Base-by-base conservation (phyloP, 1,140 invertebrate genomes). In the Drosophila setifemur region DNA sequence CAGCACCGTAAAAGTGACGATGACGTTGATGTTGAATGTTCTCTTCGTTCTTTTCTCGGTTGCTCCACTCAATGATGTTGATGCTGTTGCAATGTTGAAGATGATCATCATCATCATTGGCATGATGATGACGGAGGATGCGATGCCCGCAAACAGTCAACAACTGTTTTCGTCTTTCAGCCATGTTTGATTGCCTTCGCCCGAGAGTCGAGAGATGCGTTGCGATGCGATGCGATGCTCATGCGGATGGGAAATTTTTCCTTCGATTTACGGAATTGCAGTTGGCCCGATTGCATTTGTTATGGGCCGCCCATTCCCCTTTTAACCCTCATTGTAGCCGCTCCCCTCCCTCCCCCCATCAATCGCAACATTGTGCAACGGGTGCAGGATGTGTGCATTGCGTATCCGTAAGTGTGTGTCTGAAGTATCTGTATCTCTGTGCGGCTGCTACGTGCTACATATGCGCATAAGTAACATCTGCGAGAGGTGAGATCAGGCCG, bases 201-300 rank as follows among this genome's bases (percentile, higher is more conserved):
- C 48, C 23, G 55, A 35, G 68, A 39, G 45, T 33, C 14, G 21
- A 16, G 31, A 45, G 45, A 12, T 33, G 31, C 11, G 29, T 11
- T 31, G 31, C n/a, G 4, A 5, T 11, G n/a, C 33, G 26, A 58
- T 39, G 26, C 26, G 45, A 42, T 66, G 45, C 67, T 66, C 60
- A 52, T 66, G 63, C 21, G 61, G 73, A 50, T 60, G 72, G 55
- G 57, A 63, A 52, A 60, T 61, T 72, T 72, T 43, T 66, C 60
- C 55, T 67, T 73, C 74, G 64, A 64, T 78, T 85, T 58, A 70
- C 53, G 70, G 49, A 85, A 83, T 85, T 78, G 79, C 74, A 66
- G 74, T 60, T 76, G 63, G 70, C 71, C 48, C 70, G 71, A 79
- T 75, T 66, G 76, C 64, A 81, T 79, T 73, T 81, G 71, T 75